phyloP scores from a whole-genome alignment of 2,888 invertebrate genomes.

The Drosophila pseudotalamancana region DNA sequence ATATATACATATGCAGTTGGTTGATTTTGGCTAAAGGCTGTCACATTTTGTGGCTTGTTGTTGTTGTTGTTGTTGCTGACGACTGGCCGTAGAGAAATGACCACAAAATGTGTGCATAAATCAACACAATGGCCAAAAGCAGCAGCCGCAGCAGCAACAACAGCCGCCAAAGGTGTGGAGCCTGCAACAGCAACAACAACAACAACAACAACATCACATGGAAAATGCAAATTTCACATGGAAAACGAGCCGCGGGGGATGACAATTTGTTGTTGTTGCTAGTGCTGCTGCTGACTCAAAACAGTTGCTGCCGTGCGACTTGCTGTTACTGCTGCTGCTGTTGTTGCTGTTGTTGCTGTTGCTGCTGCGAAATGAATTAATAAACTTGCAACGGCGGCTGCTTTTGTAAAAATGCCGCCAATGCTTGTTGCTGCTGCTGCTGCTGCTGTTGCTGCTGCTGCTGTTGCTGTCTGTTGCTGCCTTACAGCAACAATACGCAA shows the following conservation, averaged over 20 bases:
- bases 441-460: slow-evolving; percentile 27
- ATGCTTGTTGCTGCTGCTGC: slow-evolving; percentile 52
- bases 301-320: slow-evolving; percentile 56
- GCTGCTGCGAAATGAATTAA: slow-evolving; percentile 72
- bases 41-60: slow-evolving; percentile 61
- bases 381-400: slow-evolving; percentile 77
- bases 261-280: slow-evolving; percentile 65
- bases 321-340: slow-evolving; percentile 41
- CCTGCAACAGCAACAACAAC: slow-evolving; percentile 31
- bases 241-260: slow-evolving; percentile 77
- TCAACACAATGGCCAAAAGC: slow-evolving; percentile 69
- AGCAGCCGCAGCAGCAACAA: slow-evolving; percentile 34
- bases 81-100: slow-evolving; percentile 66
- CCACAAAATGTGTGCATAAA: slow-evolving; percentile 76
- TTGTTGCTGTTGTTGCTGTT: slow-evolving; percentile 18
- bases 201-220: slow-evolving; percentile 31
- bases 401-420: slow-evolving; percentile 78
- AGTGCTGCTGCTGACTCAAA: slow-evolving; percentile 58
- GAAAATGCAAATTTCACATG: slow-evolving; percentile 71
- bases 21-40: slow-evolving; percentile 73
- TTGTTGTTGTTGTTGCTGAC: slow-evolving; percentile 26
- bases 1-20: slow-evolving; percentile 43
- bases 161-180: slow-evolving; percentile 59
- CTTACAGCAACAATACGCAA: slow-evolving; percentile 71
- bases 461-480: slow-evolving; percentile 22